Conservation (phyloP, 2,113 vertebrate species). For the Apeltes quadracus region DNA sequence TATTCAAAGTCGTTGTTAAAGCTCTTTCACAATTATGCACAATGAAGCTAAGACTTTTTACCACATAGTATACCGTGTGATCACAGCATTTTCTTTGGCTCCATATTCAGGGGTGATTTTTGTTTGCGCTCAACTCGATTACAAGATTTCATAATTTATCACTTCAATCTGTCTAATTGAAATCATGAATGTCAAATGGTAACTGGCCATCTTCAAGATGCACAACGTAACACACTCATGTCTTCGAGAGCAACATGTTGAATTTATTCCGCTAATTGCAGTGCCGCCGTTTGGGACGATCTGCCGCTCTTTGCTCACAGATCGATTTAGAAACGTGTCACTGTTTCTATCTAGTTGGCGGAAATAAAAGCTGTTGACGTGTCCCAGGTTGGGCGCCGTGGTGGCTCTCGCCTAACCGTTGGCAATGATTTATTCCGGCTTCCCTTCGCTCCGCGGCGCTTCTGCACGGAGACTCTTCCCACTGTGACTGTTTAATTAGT, state of each 20-base stretch:
- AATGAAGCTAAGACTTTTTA: neutral
- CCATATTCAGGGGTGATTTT: neutral
- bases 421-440: conserved; percentile 66
- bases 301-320: conserved; percentile 55
- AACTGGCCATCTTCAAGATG: neutral
- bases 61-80: neutral
- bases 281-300: conserved; percentile 52
- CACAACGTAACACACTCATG: neutral
- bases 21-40: neutral
- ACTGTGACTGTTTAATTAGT: conserved; percentile 79
- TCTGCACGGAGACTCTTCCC: conserved; percentile 64
- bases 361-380: conserved; percentile 74
- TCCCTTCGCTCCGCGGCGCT: conserved; percentile 46
- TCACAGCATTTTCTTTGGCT: neutral
- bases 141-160: neutral
- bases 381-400: conserved; percentile 60
- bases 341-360: conserved; percentile 50
- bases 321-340: conserved; percentile 60
- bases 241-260: conserved; percentile 18
- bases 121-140: neutral
- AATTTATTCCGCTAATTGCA: conserved; percentile 31
- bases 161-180: neutral
- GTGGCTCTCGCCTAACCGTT: conserved; percentile 74
- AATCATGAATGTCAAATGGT: neutral
- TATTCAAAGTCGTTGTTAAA: neutral